Base-by-base conservation (phyloP, 2,888 invertebrate genomes). In the Poecilobothrus nobilitatus region DNA sequence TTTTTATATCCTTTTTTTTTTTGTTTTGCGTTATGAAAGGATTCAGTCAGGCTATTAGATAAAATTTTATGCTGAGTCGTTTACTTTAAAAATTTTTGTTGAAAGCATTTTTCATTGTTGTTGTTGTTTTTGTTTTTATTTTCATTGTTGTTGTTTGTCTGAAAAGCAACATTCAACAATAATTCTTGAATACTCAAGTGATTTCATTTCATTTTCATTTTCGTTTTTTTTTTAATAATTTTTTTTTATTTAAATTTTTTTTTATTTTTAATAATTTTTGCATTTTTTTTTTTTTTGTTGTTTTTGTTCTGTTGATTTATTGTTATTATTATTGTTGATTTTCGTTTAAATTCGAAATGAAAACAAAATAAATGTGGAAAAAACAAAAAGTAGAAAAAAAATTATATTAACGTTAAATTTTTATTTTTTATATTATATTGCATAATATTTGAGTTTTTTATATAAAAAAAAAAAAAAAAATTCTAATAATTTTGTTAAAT, bases 41-140 rank as follows among this genome's bases (percentile, higher is more conserved):
- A 53, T 53, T 53, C 53, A 53, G 53, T 53, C 53, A 53, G n/a
- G 53, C 53, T 53, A 53, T 53, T 53, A 53, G 53, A 53, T 53
- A 37, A 37, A 37, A 37, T 37, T 37, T 53, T 53, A 53, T 53
- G 53, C 53, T 53, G 53, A 53, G n/a, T 53, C 53, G 53, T 53
- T 53, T 53, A 53, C 15, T 53, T 53, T 53, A 53, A 53, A 53
- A 53, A 27, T 27, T 27, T 27, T 53, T 53, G 53, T 53, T 37
- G n/a, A 53, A 53, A 53, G 3, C 15, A 53, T 53, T 53, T 53
- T n/a, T 53, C 6, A 2, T 41, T 41, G 7, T 41, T 41, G 7
- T 41, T 53, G n/a, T 53, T 53, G n/a, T 18, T 53, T 9, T 53
- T 53, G 15, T 53, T 53, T 2, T 27, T 27, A 5, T 5, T 27